Base-by-base conservation (phyloP, 2,113 vertebrate genomes). In the Lophius piscatorius region DNA sequence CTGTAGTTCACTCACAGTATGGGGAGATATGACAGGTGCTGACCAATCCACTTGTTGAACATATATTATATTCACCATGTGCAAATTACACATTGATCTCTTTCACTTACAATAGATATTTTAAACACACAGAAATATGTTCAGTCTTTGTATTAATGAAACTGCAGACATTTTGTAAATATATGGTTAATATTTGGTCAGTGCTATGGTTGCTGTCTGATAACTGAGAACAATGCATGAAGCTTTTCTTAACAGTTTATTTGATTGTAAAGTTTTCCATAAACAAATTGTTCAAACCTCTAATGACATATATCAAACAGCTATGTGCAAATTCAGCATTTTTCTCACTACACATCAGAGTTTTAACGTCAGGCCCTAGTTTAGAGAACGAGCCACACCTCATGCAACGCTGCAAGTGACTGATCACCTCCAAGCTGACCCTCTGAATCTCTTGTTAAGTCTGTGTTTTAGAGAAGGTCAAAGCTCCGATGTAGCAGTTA, bases 401-500 rank as follows among this genome's bases (percentile, higher is more conserved):
- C 64, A 29, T 71, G 57, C 67, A 63, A 47, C 48, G 50, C 82
- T 59, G 65, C 74, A 7, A 39, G 81, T 90, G 87, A 90, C 82
- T 87, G 89, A 90, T 91, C 87, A 88, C 86, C 78, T 80, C 63
- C 16, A 40, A 56, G 45, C 83, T 90, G 89, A 90, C 89, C 88
- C 82, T 65, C 78, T 51, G 62, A 81, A 80, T 88, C 86, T 76
- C 85, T 82, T 80, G 84, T 90, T 91, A 91, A 91, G 86, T 73
- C 80, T 85, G 75, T 78, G 76, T 87, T 89, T 87, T 82, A 80
- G 65, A 69, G 79, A 74, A 85, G 89, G 88, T 89, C 87, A 85
- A 57, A 84, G 84, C 86, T 84, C 83, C 80, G 44, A 87, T 91
- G 89, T 91, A 90, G 87, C 82, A 85, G 87, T 90, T 85, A 82